Base-by-base conservation (phyloP, 1,140 invertebrate genomes). In the Eumaeus atala region DNA sequence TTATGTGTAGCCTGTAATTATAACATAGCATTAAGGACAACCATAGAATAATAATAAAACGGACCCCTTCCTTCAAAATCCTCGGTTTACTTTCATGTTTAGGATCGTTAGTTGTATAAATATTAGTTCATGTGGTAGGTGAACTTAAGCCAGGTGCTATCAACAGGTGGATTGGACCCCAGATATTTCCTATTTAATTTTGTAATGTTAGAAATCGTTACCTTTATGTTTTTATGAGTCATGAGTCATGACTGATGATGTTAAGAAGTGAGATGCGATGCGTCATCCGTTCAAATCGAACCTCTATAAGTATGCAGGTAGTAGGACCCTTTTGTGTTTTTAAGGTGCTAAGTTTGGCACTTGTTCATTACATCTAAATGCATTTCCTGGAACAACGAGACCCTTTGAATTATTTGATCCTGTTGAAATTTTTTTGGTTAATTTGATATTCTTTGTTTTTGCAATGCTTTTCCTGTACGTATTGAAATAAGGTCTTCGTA, bases 1-100 rank as follows among this genome's bases (percentile, higher is more conserved):
- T 83, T 69, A 70, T 57, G 6, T 28, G 21, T 28, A 59, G 61
- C 51, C 54, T 60, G 58, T 60, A 52, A 52, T 37, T 52, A 40
- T 17, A 48, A 44, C 42, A 47, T 18, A 6, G 21, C 21, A 28
- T 28, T 28, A 28, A 28, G 21, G 21, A 28, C 21, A 28, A 28
- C 21, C 21, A 28, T 6, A 28, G 21, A 28, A 3, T 28, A 28
- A 6, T 28, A 28, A 28, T 37, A 37, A 18, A 44, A 5, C 0
- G 4, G 16, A 1, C 5, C 1, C 40, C 21, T 14, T 9, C 9
- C n/a, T 44, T 44, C 40, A 17, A 17, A 17, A 17, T 12, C 12
- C 0, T 44, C 17, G 14, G 17, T 44, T 44, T 44, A 16, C 40
- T 17, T 44, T 16, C 9, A 16, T 16, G 40, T 12, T 44, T 44